These are phyloP conservation scores for Ruditapes philippinarum DNA, from an alignment of 1,140 invertebrate genomes.

Conservation along the genomic window DNA sequence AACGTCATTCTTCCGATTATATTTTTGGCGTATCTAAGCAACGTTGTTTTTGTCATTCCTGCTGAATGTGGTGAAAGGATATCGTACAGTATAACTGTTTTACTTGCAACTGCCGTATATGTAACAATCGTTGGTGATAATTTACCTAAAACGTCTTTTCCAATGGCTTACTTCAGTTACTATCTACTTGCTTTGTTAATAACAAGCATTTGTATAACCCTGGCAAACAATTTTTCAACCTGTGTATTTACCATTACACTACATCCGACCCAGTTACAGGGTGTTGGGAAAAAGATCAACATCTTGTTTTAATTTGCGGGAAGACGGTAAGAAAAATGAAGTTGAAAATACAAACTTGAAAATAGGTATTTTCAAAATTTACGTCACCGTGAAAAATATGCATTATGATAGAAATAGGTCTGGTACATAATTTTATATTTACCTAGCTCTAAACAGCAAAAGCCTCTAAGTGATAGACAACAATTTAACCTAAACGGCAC, in stretches of 20 bases:
- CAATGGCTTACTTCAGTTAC: constrained; percentile 83
- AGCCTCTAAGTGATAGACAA: no score
- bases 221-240: constrained; percentile 11
- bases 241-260: background rate
- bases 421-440: no score
- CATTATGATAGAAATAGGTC: no score
- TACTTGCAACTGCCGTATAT: constrained; percentile 89
- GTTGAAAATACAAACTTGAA: no score
- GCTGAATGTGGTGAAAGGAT: constrained; percentile 89
- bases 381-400: no score
- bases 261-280: background rate
- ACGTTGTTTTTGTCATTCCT: constrained; percentile 89
- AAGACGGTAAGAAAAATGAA: background rate
- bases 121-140: constrained; percentile 88
- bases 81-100: constrained; percentile 88
- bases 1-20: constrained; percentile 89
- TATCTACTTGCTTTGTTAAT: constrained; percentile 9
- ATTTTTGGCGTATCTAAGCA: constrained; percentile 88
- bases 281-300: background rate
- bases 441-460: no score
- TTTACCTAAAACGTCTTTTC: constrained; percentile 88
- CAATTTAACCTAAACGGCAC: no score
- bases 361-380: no score
- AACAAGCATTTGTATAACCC: background rate
- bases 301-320: background rate